Conservation (phyloP, 2,797 vertebrate genomes). For the Morelia viridis region DNA sequence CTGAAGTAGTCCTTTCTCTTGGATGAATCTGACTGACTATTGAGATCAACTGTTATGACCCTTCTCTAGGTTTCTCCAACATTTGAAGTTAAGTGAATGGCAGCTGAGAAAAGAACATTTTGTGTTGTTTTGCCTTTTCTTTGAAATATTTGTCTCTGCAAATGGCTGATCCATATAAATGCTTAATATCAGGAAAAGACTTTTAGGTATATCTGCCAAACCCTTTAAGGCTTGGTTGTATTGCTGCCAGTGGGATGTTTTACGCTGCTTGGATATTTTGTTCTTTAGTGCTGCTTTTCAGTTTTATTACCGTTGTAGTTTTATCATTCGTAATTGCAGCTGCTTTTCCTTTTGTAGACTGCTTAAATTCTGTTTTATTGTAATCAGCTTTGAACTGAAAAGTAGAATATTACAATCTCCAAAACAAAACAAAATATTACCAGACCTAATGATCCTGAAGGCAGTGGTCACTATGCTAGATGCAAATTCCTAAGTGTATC, state of each 20-base stretch:
- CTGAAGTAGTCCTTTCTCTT: neutral
- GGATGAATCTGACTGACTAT: neutral
- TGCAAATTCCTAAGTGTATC: neutral
- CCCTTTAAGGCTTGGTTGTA: neutral
- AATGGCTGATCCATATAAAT: neutral
- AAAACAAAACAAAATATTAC: neutral
- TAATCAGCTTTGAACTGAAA: neutral
- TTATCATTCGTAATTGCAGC: neutral
- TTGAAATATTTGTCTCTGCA: neutral
- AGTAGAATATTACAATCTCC: neutral
- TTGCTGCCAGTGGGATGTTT: neutral
- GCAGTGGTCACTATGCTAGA: slow-evolving; percentile 12
- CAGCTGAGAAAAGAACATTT: neutral
- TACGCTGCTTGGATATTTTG: neutral
- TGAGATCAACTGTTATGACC: neutral
- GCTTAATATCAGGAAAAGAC: neutral
- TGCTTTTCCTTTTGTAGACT: neutral
- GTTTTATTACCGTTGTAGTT: neutral
- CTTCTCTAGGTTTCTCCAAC: neutral
- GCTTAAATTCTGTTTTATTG: neutral
- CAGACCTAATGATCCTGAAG: neutral
- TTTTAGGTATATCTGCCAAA: neutral
- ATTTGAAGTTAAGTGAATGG: neutral
- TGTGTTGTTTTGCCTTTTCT: neutral
- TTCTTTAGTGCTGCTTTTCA: neutral